Evolutionary conservation across 2,113 vertebrate genomes (phyloP), one percentile per base, ranked within the genome.

Genomic region (Leptobrachium leishanense): DNA sequence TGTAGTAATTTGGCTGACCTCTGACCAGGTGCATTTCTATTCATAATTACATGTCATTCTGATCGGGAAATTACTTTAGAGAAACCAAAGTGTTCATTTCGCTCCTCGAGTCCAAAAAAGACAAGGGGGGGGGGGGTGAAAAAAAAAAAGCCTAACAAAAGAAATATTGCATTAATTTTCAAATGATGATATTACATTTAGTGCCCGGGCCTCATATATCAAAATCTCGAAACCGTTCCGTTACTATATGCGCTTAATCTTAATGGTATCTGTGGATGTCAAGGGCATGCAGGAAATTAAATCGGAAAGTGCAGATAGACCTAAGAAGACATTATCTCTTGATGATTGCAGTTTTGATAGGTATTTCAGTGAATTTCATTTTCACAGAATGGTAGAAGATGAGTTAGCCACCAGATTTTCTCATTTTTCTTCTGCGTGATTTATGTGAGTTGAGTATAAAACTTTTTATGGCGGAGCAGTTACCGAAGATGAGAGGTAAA

Each of bases 261-360:
- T 98, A 98, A 98, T 97, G 96, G 95, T 98, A 98, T 98, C 96
- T 94, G 94, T 96, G 95, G 95, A 96, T 98, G 96, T 99, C 97
- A 99, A 98, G 98, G 98, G 96, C 97, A 97, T 95, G 96, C 95
- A 97, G 96, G 97, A 99, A 99, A 99, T 98, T 97, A 99, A 99
- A 99, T 98, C 96, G 96, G 98, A 98, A 98, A 98, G 97, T 98
- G 96, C 96, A 97, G 96, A 98, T 98, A 97, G 98, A 99, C 96
- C 98, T 98, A 97, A 98, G 98, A 95, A 96, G 98, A 98, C 98
- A 98, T 98, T 98, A 98, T 98, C 97, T 96, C 95, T 95, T 95
- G 95, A 94, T 98, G 97, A 98, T 99, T 99, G 97, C 96, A 93
- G 95, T 96, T 98, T 97, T 98, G 97, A 98, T 99, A 97, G 97